Conservation (phyloP, 2,113 vertebrate species). For the Rattus rattus region DNA sequence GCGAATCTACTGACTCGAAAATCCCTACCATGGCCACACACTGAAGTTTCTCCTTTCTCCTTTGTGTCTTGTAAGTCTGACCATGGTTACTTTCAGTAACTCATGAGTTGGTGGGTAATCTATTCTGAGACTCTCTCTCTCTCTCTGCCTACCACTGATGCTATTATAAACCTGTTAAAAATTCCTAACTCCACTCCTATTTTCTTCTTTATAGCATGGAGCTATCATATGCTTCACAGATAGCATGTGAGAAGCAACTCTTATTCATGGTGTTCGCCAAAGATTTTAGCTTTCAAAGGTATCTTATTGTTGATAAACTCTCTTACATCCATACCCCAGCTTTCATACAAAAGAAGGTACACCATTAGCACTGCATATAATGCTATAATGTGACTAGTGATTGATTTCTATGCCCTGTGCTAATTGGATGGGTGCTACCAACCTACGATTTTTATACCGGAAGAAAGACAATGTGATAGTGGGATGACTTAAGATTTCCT, state of each 20-base stretch:
- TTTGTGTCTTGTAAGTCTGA: neutral
- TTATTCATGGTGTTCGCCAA: neutral
- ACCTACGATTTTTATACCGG: neutral
- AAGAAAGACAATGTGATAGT: neutral
- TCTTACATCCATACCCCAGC: neutral
- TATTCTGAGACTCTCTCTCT: neutral
- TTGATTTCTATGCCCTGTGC: neutral
- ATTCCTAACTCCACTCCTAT: neutral
- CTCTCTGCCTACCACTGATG: neutral
- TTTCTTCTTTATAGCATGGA: neutral
- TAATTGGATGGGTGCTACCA: neutral
- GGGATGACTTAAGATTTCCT: neutral
- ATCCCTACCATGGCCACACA: neutral
- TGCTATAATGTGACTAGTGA: neutral
- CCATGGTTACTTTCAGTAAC: neutral
- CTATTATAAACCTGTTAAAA: neutral
- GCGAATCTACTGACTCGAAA: neutral
- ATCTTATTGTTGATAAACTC: neutral
- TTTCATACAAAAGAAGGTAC: neutral
- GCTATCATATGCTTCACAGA: neutral
- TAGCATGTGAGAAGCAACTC: neutral
- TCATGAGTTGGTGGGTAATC: neutral
- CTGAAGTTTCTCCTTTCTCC: neutral
- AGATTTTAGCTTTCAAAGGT: conserved; percentile 1
- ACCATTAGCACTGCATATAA: neutral